Evolutionary conservation across 2,888 invertebrate genomes (phyloP), one percentile per base, ranked within the genome.

Genomic region (Trimorus sp.): DNA sequence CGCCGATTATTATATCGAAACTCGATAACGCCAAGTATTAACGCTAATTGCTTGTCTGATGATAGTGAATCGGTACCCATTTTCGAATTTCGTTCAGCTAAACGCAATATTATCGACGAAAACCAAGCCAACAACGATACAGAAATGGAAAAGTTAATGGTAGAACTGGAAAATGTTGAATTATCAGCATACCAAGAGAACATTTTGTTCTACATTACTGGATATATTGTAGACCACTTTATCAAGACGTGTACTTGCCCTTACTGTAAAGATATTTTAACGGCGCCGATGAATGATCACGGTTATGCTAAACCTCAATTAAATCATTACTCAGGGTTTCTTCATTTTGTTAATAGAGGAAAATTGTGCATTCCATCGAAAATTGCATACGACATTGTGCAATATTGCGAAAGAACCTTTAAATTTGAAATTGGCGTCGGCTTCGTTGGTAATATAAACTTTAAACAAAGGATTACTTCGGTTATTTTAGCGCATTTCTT

Each of bases 331-430:
- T 68, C 56, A 0, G 37, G 63, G 11, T 68, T 68, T 36, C 6
- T 68, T 9, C 36, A n/a, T 14, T 70, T 70, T 70, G 60, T 70
- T 11, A 60, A 70, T 14, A 11, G 62, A 7, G 56, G 73, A 7
- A 63, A 63, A 63, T 56, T 73, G 38, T 73, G 73, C 26, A 48
- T 63, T 12, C 56, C 73, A 14, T 62, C 56, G 12, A 48, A 45
- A 54, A 40, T 54, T 48, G 36, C 54, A 0, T 62, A n/a, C 37
- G 48, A 73, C 9, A 63, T 73, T 48, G 48, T 73, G 0, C 26
- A 42, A n/a, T 53, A 8, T 16, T 73, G 73, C 26, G 63, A 73
- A 56, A 62, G 63, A 54, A 1, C 14, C 7, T 73, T 73, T n/a
- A 56, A 48, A 38, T 73, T 0, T 11, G 58, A 65, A 74, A 49